phyloP scores from a whole-genome alignment of 2,797 vertebrate species.

The Typhlichthys eigenmanni region DNA sequence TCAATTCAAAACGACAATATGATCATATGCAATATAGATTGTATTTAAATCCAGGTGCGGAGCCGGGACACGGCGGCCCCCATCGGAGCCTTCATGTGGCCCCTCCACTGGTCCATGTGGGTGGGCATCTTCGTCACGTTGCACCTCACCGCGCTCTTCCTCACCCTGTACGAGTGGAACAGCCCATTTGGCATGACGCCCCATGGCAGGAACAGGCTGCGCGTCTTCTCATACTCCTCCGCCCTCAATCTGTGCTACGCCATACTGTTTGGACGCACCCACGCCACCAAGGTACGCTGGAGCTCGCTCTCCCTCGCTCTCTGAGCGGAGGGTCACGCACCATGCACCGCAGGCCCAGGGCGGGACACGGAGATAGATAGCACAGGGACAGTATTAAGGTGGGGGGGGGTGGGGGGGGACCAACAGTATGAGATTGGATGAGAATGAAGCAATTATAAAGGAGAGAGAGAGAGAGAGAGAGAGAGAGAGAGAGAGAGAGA shows the following conservation, averaged over 20 bases:
- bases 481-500: slow-evolving; percentile 7
- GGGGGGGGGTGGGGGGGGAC: not conserved
- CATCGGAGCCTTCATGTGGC: slow-evolving; percentile 95
- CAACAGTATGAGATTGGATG: too few relatives aligned
- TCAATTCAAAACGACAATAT: too few relatives aligned
- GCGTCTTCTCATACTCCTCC: slow-evolving; percentile 94
- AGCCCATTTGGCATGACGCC: slow-evolving; percentile 96
- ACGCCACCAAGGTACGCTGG: slow-evolving; percentile 85
- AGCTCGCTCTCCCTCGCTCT: slow-evolving; percentile 1
- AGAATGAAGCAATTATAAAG: too few relatives aligned
- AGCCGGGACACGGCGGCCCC: slow-evolving; percentile 88
- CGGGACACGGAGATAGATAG: not conserved
- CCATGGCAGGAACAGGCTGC: slow-evolving; percentile 86
- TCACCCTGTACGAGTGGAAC: slow-evolving; percentile 95
- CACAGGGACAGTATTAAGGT: too few relatives aligned
- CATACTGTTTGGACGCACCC: slow-evolving; percentile 91
- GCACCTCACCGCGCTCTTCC: slow-evolving; percentile 91
- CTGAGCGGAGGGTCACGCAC: too few relatives aligned
- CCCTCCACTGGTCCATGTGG: slow-evolving; percentile 98
- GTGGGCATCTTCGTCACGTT: slow-evolving; percentile 91
- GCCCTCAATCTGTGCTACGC: slow-evolving; percentile 96
- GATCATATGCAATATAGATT: too few relatives aligned
- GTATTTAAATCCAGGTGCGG: slow-evolving; percentile 68
- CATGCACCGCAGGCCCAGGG: not conserved
- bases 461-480: slow-evolving; percentile 8